Evolutionary conservation across 2,888 invertebrate genomes (phyloP), one percentile per base, ranked within the genome.

Genomic region (Cremastinae sp.): DNA sequence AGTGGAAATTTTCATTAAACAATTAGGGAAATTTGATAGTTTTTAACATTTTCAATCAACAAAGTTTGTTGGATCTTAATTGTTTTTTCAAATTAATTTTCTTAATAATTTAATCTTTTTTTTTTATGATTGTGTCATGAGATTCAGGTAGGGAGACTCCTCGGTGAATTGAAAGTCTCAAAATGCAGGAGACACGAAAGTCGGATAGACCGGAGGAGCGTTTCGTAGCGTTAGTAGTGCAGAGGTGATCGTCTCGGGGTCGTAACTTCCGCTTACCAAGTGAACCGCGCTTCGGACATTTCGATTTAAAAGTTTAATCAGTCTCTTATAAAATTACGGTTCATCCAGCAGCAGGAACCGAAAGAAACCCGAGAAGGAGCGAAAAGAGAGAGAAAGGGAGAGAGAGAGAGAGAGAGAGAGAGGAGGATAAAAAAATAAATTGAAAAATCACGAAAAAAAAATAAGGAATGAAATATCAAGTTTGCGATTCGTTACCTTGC

Each of bases 241-340:
- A 89, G 89, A 90, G 89, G 89, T 90, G 89, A 90, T 86, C 84
- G 88, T 72, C 84, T 85, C 85, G 82, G 84, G 89, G 89, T 89
- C 89, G 88, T 83, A 85, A 88, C 87, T 89, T 90, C 89, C 89
- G 89, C 84, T 86, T 85, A 84, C 85, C 87, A 85, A 88, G 83
- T 82, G 85, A 87, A 84, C 85, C 84, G 84, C 84, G 84, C 85
- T 83, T 84, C 87, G 85, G 86, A 83, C 86, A 83, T 87, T 28
- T 85, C 82, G 85, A 89, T 90, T 89, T 89, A 87, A 88, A 90
- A 90, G 89, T 89, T 90, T 89, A 90, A 90, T 90, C 89, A 86
- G 87, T 79, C 84, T 82, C 85, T 87, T 88, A 87, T 87, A 87
- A 87, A 89, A 88, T 87, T 87, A 82, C 81, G 79, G 81, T 79